Base-by-base conservation (phyloP, 2,797 vertebrate genomes). In the Oophaga sylvatica region DNA sequence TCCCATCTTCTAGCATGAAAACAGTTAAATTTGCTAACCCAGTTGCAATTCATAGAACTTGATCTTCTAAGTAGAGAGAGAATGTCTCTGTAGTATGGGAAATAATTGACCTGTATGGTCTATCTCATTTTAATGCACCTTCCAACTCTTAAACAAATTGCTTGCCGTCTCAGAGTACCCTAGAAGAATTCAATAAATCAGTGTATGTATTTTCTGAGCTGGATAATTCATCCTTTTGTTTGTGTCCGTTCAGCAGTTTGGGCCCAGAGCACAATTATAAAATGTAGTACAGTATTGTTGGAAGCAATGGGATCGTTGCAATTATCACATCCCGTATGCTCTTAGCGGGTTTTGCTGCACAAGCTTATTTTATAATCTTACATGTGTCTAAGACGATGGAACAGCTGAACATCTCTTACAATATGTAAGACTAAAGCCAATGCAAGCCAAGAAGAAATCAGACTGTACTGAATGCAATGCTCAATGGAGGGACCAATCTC, bases 201-300 rank as follows among this genome's bases (percentile, higher is more conserved):
- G 70, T 85, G 68, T 62, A 75, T 85, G 77, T 48, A 45, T 26
- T 73, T 65, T 71, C 65, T 81, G 67, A 63, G 59, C 82, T 81
- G 63, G 82, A 75, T 76, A 85, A 77, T 68, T 88, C 70, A 81
- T 81, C n/a, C 60, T 35, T 81, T 81, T 88, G 79, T 86, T 89
- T 89, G 79, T 86, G 83, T 78, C 84, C 53, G 77, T 53, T 86
- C 83, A 89, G 77, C 87, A 88, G 73, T 81, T 85, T 70, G 60
- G 79, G 78, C 87, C 71, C 71, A 77, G 79, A 86, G 68, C 79
- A 82, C 84, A 88, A 88, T 86, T 85, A 85, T 67, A 68, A 57
- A 68, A 48, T 35, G n/a, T 53, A 70, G 17, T 17, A 60, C 17
- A 67, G 59, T 75, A 62, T 65, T 85, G 29, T 12, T 81, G 11